Base-by-base conservation (phyloP, 2,113 vertebrate species). In the Sander vitreus region DNA sequence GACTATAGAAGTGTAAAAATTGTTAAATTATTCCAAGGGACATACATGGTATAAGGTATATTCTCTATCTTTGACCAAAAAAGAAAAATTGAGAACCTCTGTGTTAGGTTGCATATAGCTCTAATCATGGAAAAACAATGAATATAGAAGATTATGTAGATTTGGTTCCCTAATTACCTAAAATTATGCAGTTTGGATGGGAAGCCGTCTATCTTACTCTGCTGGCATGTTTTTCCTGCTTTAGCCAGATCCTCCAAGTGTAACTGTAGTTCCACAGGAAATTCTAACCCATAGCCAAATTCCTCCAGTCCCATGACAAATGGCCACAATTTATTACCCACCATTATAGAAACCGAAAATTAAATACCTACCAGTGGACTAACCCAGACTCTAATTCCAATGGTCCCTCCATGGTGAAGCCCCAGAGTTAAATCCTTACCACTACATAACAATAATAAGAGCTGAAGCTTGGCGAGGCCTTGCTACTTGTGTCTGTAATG, bases 311-410 rank as follows among this genome's bases (percentile, higher is more conserved):
- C 55, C 74, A 78, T 84, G 88, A 90, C 85, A 88, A 88, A 73
- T 65, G 78, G 72, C 92, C 86, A 84, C 81, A 85, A 85, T 90
- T 92, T 91, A 93, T 89, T 85, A 90, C 89, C 82, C 63, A 64
- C 81, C 47, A 76, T 91, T 85, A 76, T 48, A 67, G 83, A 77
- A 89, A 88, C 80, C 57, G 5, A 77, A 71, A 91, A 77, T 85
- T 73, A 77, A 90, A 92, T 81, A 81, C 58, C 69, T 59, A 81
- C 58, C 81, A 80, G 16, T 18, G 33, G 39, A 65, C 73, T 6
- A 78, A 81, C 76, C 84, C 82, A 78, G 62, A 57, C 54, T 80
- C 60, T 83, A 77, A 85, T 86, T 90, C 66, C 65, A 78, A 23
- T 39, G 84, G 78, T 91, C 39, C 66, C 78, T 85, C 74, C 70